phyloP scores from a whole-genome alignment of 2,797 vertebrate genomes.

The Eptatretus atami region DNA sequence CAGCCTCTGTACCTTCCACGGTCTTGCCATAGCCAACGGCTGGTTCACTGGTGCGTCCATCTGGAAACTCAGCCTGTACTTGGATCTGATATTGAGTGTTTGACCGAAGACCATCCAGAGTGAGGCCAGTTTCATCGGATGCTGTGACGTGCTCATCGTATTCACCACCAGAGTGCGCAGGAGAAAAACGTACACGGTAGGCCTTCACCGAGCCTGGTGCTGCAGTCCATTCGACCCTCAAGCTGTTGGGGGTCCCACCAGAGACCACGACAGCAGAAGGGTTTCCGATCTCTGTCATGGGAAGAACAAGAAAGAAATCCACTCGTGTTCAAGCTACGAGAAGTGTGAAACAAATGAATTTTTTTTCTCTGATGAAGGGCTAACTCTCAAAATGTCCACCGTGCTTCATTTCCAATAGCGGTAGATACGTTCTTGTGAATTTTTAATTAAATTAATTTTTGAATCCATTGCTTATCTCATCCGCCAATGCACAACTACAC shows the following conservation, averaged over 20 bases:
- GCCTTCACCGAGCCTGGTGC: neutral
- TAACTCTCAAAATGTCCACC: too few relatives aligned
- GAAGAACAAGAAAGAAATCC: too few relatives aligned
- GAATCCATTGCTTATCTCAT: too few relatives aligned
- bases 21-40: constrained; percentile 1
- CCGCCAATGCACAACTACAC: too few relatives aligned
- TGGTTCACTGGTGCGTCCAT: neutral
- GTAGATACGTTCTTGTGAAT: too few relatives aligned
- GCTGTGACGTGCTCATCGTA: neutral
- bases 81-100: constrained; percentile 1
- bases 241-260: neutral
- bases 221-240: neutral
- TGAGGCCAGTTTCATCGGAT: neutral
- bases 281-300: neutral
- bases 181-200: neutral
- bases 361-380: too few relatives aligned
- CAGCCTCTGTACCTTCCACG: neutral
- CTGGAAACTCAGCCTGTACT: neutral
- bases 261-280: neutral
- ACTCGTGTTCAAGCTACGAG: too few relatives aligned
- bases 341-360: too few relatives aligned
- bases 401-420: too few relatives aligned
- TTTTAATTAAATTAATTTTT: too few relatives aligned
- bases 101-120: neutral
- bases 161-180: neutral